phyloP scores from a whole-genome alignment of 2,888 invertebrate species.

The Dioctria rufipes region DNA sequence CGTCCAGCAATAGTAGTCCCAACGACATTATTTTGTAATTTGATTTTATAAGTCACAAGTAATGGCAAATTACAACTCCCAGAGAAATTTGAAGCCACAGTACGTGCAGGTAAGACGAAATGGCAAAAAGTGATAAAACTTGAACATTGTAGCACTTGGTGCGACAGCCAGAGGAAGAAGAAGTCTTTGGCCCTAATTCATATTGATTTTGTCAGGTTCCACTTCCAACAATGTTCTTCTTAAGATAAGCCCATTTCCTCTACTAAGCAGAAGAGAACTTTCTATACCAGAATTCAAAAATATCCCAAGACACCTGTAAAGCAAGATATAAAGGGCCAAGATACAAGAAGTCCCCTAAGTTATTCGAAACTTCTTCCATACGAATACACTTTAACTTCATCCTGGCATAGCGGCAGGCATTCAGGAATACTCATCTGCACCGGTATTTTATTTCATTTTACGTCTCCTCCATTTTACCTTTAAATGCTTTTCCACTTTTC shows the following conservation, averaged over 20 bases:
- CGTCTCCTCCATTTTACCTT: conserved; percentile 31
- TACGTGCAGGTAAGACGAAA: too few relatives aligned
- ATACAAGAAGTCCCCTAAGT: conserved; percentile 35
- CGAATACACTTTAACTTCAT: conserved; percentile 26
- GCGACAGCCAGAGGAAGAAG: conserved; percentile 3
- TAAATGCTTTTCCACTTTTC: conserved; percentile 30
- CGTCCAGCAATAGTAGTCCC: too few relatives aligned
- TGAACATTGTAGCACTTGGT: background rate
- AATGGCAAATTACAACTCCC: conserved; percentile 35
- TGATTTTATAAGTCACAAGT: conserved; percentile 3
- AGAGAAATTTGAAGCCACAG: too few relatives aligned
- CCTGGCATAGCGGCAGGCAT: background rate
- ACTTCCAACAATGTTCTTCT: conserved; percentile 23
- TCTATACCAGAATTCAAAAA: conserved; percentile 18
- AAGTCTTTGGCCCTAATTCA: conserved; percentile 9
- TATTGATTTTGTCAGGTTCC: conserved; percentile 46
- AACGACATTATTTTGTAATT: background rate
- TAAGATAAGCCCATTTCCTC: conserved; percentile 44
- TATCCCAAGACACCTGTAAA: conserved; percentile 45
- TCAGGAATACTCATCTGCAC: conserved; percentile 18
- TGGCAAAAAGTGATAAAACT: too few relatives aligned
- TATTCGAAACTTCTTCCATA: conserved; percentile 15
- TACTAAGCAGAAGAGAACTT: conserved; percentile 15
- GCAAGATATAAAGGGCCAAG: conserved; percentile 40
- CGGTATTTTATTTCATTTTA: conserved; percentile 35